phyloP scores from a whole-genome alignment of 2,888 invertebrate species.

The Microchrysa polita region DNA sequence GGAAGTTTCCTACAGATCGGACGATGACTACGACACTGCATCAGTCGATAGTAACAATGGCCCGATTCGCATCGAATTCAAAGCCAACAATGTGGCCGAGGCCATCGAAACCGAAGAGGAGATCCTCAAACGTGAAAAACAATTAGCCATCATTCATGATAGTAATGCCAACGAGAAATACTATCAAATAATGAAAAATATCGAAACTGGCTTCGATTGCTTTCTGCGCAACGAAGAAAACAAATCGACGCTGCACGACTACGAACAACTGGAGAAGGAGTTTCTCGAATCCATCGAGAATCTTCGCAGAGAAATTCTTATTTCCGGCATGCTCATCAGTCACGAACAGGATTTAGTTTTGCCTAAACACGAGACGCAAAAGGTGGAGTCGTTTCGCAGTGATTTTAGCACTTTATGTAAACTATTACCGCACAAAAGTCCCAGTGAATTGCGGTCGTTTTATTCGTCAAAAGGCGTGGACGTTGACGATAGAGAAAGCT shows the following conservation, averaged over 20 bases:
- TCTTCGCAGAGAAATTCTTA: conserved; percentile 57
- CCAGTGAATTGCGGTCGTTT: conserved; percentile 46
- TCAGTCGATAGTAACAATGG: conserved; percentile 66
- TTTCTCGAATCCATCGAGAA: conserved; percentile 58
- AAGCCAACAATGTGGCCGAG: conserved; percentile 85
- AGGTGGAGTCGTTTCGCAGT: conserved; percentile 19
- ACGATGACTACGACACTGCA: conserved; percentile 64
- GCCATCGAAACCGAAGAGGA: conserved; percentile 76
- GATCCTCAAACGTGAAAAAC: conserved; percentile 62
- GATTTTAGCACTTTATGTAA: conserved; percentile 47
- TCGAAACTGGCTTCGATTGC: conserved; percentile 59
- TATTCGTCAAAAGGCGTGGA: conserved; percentile 16
- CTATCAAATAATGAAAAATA: conserved; percentile 62
- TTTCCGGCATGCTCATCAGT: conserved; percentile 59
- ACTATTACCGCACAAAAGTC: conserved; percentile 53
- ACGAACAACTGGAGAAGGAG: conserved; percentile 50
- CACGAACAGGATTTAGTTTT: conserved; percentile 55
- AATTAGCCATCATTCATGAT: conserved; percentile 62
- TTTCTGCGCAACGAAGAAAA: conserved; percentile 29
- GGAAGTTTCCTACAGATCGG: conserved; percentile 69
- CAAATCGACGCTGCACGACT: not conserved
- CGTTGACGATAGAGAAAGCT: conserved; percentile 22
- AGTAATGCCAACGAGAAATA: conserved; percentile 62
- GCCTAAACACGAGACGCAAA: conserved; percentile 48
- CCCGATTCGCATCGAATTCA: conserved; percentile 82